Evolutionary conservation across 2,888 invertebrate species (phyloP).

Genomic region (Apotomis betuletana): DNA sequence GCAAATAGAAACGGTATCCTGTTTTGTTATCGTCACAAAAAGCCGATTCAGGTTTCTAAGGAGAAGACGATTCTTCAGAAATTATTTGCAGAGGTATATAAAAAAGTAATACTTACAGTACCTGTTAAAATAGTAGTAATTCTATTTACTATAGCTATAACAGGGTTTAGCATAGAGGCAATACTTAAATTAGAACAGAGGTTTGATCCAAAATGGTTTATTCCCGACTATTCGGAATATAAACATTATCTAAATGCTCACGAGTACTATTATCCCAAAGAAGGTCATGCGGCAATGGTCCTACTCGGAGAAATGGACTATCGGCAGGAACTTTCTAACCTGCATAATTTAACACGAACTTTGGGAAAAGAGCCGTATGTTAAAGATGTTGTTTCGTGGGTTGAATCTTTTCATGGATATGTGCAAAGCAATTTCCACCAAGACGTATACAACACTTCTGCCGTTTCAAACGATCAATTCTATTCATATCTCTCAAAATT

Average conservation of each 20-base stretch:
- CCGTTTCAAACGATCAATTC: conserved; percentile 82
- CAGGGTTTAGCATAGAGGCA: conserved; percentile 85
- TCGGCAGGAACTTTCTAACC: conserved; percentile 82
- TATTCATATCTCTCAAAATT: conserved; percentile 86
- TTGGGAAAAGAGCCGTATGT: conserved; percentile 81
- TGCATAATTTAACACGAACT: conserved; percentile 80
- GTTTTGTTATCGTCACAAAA: conserved; percentile 86
- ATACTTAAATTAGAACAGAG: conserved; percentile 87
- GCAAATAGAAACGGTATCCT: conserved; percentile 86
- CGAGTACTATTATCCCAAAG: conserved; percentile 85
- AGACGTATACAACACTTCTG: conserved; percentile 77
- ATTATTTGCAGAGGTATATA: conserved; percentile 84
- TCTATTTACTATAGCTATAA: conserved; percentile 82
- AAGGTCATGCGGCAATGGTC: conserved; percentile 85
- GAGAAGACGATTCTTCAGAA: conserved; percentile 84
- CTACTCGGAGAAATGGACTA: conserved; percentile 88
- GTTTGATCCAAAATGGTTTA: conserved; percentile 91
- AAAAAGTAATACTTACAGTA: conserved; percentile 85
- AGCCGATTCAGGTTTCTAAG: conserved; percentile 77
- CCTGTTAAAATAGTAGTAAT: conserved; percentile 87
- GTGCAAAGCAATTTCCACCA: conserved; percentile 81
- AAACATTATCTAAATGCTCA: conserved; percentile 83
- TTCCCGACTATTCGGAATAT: conserved; percentile 88
- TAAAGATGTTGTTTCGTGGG: conserved; percentile 85
- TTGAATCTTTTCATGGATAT: conserved; percentile 85